These are phyloP conservation scores for Agelas oroides DNA, from an alignment of 37 sponge, comb jelly and placozoan species.

Conservation along the genomic window DNA sequence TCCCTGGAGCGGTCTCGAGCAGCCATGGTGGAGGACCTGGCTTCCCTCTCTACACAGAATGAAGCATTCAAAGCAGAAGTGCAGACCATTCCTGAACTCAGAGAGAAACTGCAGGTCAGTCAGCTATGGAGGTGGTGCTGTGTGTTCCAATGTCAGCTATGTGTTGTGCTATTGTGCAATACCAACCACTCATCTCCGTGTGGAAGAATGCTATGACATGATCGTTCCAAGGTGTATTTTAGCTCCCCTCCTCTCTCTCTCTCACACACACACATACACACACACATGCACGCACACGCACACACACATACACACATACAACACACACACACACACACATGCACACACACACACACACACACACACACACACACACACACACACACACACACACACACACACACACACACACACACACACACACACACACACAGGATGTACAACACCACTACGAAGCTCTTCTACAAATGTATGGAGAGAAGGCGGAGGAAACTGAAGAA, in stretches of 20 bases:
- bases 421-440: conserved; percentile 70
- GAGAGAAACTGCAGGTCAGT: conserved; percentile 58
- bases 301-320: not conserved
- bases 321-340: conserved; percentile 7
- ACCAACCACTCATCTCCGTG: not conserved
- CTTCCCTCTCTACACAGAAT: conserved; percentile 55
- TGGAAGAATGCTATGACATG: not conserved
- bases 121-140: not conserved
- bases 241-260: not conserved
- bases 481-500: conserved; percentile 95
- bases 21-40: conserved; percentile 69
- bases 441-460: conserved; percentile 85
- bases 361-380: conserved; percentile 16
- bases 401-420: conserved; percentile 19
- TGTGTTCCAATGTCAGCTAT: not conserved
- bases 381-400: conserved; percentile 19
- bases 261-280: conserved; percentile 17
- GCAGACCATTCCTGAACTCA: conserved; percentile 47
- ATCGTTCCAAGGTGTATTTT: too few species aligned
- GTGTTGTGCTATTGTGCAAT: not conserved
- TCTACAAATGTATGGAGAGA: conserved; percentile 99
- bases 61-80: conserved; percentile 49
- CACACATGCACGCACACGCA: conserved; percentile 6
- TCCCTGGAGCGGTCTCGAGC: conserved; percentile 79
- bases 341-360: conserved; percentile 10